Conservation (phyloP, 2,888 invertebrate genomes). For the Caenorhabditis drosophilae region DNA sequence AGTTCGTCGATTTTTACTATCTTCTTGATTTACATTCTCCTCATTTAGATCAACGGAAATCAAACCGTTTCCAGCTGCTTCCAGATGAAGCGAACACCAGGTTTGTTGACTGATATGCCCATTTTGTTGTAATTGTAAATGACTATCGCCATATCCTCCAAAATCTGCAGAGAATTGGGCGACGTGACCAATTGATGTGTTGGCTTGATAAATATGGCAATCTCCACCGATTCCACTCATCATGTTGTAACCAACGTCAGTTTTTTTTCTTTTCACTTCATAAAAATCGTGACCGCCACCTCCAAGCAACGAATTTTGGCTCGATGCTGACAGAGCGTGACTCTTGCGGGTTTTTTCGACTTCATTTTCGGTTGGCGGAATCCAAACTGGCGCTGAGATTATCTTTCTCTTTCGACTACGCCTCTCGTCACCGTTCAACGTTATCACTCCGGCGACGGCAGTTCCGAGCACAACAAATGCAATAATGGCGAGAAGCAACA, state of each 20-base stretch:
- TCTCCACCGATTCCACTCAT: too few relatives aligned
- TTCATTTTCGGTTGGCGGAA: conserved; percentile 33
- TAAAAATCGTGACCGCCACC: neutral
- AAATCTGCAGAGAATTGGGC: neutral
- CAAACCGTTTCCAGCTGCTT: conserved; percentile 9
- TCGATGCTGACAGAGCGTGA: conserved; percentile 10
- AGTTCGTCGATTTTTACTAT: conserved; percentile 5
- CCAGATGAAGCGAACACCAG: conserved; percentile 11
- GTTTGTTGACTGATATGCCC: too few relatives aligned
- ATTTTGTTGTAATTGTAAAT: too few relatives aligned
- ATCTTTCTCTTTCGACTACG: conserved; percentile 32
- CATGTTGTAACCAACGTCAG: too few relatives aligned
- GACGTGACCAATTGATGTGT: too few relatives aligned
- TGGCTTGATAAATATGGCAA: too few relatives aligned
- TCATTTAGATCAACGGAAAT: conserved; percentile 6
- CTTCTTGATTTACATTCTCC: conserved; percentile 13
- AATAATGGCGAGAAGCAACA: conserved; percentile 1
- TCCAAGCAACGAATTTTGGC: conserved; percentile 20
- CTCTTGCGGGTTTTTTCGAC: conserved; percentile 1
- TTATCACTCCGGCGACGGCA: conserved; percentile 6
- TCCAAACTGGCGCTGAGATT: conserved; percentile 38
- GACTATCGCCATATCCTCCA: conserved; percentile 1
- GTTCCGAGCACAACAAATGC: conserved; percentile 4
- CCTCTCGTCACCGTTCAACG: conserved; percentile 7
- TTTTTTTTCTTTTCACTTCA: neutral